phyloP scores from a whole-genome alignment of 2,888 invertebrate species.

The Melipona bicolor region DNA sequence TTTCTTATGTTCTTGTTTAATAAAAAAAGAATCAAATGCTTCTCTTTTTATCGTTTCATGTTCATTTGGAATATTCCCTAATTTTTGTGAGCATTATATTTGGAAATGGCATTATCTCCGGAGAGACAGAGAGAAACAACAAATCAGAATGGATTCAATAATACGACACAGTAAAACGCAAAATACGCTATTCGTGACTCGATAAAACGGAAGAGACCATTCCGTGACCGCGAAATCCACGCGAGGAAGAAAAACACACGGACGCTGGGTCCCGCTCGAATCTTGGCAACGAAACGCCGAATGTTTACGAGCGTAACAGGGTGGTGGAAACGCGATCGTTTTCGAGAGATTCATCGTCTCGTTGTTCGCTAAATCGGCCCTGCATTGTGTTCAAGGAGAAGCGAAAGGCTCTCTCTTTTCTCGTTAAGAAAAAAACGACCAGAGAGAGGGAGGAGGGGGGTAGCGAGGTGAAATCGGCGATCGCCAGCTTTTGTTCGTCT shows the following conservation, averaged over 20 bases:
- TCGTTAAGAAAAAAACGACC: background rate
- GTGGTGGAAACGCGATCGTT: background rate
- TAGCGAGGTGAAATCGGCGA: conserved; percentile 5
- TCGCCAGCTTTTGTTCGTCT: conserved; percentile 36
- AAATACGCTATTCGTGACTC: too few species aligned
- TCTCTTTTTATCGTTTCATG: too few species aligned
- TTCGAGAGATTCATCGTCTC: background rate
- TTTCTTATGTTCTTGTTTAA: too few species aligned
- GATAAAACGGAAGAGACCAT: too few species aligned
- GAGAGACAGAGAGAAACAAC: too few species aligned
- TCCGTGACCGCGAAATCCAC: background rate
- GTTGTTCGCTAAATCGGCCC: background rate
- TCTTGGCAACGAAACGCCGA: background rate
- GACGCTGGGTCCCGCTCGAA: background rate
- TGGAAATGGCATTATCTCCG: too few species aligned
- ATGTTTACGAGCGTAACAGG: background rate
- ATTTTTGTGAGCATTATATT: too few species aligned
- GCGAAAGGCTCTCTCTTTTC: background rate
- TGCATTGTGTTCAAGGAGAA: background rate
- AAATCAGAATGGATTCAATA: too few species aligned
- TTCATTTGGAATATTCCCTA: too few species aligned
- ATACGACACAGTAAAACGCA: too few species aligned
- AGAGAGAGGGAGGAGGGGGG: background rate
- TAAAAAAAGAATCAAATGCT: too few species aligned
- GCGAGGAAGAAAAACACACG: background rate